phyloP scores from a whole-genome alignment of 1,140 invertebrate genomes.

The Mizuhopecten yessoensis region DNA sequence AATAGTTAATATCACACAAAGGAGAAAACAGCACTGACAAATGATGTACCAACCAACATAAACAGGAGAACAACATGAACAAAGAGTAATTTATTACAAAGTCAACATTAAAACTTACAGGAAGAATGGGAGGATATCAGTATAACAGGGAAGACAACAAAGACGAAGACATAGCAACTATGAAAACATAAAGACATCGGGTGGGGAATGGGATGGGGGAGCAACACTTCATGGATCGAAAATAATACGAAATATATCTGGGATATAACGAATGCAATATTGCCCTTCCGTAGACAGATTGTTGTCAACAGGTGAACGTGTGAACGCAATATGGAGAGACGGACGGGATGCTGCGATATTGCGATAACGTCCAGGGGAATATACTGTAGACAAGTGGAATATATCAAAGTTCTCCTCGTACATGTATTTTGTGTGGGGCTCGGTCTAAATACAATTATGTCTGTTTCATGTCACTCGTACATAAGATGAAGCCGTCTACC shows the following conservation, averaged over 20 bases:
- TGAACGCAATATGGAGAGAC: background rate
- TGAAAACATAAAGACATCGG: too few species aligned
- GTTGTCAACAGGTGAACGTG: background rate
- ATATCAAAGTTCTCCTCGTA: background rate
- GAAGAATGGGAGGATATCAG: background rate
- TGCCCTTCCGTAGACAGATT: background rate
- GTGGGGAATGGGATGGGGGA: too few species aligned
- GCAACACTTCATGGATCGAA: too few species aligned
- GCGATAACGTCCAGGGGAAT: background rate
- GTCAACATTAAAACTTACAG: background rate
- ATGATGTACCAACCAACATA: too few species aligned
- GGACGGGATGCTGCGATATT: background rate
- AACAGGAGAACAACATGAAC: too few species aligned
- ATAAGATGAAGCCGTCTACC: background rate
- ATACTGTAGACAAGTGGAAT: conserved; percentile 13
- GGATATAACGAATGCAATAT: background rate
- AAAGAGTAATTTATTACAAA: too few species aligned
- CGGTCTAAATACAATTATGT: conserved; percentile 22
- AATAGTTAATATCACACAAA: too few species aligned
- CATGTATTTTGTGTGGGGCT: background rate
- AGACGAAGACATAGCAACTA: too few species aligned
- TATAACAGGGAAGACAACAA: too few species aligned
- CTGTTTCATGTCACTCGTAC: conserved; percentile 30
- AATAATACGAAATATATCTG: too few species aligned
- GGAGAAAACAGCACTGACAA: too few species aligned